Evolutionary conservation across 1,140 invertebrate species (phyloP).

Genomic region (Palaemon carinicauda): DNA sequence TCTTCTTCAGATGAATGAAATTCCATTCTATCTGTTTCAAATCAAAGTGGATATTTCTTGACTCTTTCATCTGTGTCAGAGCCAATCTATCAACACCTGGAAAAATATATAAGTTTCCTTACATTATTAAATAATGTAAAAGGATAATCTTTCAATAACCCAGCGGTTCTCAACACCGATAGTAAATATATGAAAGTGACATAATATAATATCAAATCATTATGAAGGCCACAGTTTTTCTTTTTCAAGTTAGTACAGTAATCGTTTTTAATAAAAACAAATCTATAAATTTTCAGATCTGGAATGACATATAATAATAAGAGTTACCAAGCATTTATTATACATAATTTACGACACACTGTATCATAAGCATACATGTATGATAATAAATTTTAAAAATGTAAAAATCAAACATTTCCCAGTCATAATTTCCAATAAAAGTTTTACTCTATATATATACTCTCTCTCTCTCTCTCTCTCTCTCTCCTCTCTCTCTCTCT

Average conservation of each 20-base stretch:
- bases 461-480: too few relatives aligned
- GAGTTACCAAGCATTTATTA: not conserved
- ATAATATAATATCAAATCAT: not conserved
- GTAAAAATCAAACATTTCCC: too few relatives aligned
- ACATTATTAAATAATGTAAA: not conserved
- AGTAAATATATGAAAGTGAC: too few relatives aligned
- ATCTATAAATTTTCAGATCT: too few relatives aligned
- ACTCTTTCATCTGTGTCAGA: constrained; percentile 18
- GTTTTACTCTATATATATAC: too few relatives aligned
- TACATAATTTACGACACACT: not conserved
- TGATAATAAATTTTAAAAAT: too few relatives aligned
- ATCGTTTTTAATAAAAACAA: too few relatives aligned
- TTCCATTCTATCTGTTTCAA: constrained; percentile 29
- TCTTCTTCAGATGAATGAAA: constrained; percentile 48
- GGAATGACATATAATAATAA: not conserved
- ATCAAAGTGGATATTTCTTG: constrained; percentile 38
- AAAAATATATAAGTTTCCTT: not conserved
- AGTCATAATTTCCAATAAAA: too few relatives aligned
- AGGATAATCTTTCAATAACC: too few relatives aligned
- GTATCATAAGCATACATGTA: too few relatives aligned
- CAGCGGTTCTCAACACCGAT: too few relatives aligned
- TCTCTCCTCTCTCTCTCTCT: too few relatives aligned
- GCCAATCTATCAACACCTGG: constrained; percentile 35
- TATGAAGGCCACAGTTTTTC: not conserved
- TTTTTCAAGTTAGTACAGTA: not conserved